These are phyloP conservation scores for Ophion ventricosus DNA, from an alignment of 2,888 invertebrate species.

Conservation along the genomic window DNA sequence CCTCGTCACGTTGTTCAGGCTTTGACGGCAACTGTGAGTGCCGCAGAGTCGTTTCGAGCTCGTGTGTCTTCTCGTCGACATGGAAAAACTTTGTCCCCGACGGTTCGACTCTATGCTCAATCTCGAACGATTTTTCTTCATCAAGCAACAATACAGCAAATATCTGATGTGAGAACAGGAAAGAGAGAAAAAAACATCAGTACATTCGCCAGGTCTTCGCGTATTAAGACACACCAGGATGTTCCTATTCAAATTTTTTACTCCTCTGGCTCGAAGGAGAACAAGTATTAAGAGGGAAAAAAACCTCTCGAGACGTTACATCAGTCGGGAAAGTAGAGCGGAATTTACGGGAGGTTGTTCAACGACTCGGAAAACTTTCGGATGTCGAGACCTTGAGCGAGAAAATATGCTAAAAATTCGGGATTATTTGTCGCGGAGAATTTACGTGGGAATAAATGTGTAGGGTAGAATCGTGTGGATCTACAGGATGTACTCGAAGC, in stretches of 20 bases:
- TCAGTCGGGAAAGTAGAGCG: background rate
- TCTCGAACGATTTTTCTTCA: conserved; percentile 70
- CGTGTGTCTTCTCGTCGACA: conserved; percentile 74
- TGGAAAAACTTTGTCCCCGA: conserved; percentile 76
- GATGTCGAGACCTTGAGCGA: background rate
- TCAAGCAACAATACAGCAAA: conserved; percentile 73
- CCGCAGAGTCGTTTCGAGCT: conserved; percentile 66
- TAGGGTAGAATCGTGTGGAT: background rate
- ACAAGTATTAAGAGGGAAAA: background rate
- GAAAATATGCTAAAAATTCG: background rate
- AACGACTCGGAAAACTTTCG: background rate
- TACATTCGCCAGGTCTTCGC: background rate
- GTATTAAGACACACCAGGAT: background rate
- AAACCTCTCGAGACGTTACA: background rate
- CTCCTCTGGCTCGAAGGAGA: background rate
- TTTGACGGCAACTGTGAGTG: conserved; percentile 73
- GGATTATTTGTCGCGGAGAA: background rate
- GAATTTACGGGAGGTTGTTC: background rate
- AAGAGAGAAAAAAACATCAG: background rate
- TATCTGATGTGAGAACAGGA: conserved; percentile 70
- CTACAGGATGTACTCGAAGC: background rate
- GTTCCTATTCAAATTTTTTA: background rate
- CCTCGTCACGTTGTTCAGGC: conserved; percentile 71
- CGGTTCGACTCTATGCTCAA: conserved; percentile 74
- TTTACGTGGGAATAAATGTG: background rate